A percentile compares a stretch with the other conserved stretches of the same genome.
These are phyloP conservation scores for Harlomillsia oculata DNA, from an alignment of 1,140 invertebrate genomes.

Conservation along the genomic window DNA sequence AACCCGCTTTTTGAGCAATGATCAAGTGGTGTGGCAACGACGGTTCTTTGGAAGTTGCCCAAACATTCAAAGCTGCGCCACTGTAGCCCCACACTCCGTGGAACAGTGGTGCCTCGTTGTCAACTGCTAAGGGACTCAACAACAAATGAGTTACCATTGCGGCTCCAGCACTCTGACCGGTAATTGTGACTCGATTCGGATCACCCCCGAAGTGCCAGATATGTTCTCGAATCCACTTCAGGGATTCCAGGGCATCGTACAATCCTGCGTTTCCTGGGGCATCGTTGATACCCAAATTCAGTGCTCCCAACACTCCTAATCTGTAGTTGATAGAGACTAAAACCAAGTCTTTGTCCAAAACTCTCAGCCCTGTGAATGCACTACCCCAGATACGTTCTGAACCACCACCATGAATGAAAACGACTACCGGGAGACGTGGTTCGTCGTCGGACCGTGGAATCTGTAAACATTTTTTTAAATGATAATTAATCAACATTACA, in stretches of 20 bases:
- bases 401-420: constrained; percentile 17
- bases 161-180: constrained; percentile 16
- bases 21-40: constrained; percentile 15
- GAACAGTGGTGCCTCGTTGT: neutral
- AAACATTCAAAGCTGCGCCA: constrained; percentile 10
- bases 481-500: too few relatives aligned
- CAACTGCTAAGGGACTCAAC: constrained; percentile 17
- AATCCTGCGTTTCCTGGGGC: constrained; percentile 25
- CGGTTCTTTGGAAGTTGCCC: constrained; percentile 16
- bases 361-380: constrained; percentile 8
- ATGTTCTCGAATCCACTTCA: constrained; percentile 22
- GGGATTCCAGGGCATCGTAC: constrained; percentile 16
- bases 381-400: constrained; percentile 6
- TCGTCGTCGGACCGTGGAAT: neutral
- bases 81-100: constrained; percentile 3
- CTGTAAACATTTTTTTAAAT: too few relatives aligned
- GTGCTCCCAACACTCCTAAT: neutral
- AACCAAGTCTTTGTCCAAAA: constrained; percentile 12
- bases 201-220: constrained; percentile 23
- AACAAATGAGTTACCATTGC: constrained; percentile 20
- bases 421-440: neutral
- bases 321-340: constrained; percentile 15
- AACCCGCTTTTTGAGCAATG: neutral
- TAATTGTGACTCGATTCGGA: constrained; percentile 5
- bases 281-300: constrained; percentile 23